Base-by-base conservation (phyloP, 2,888 invertebrate species). In the Hipparchia semele region DNA sequence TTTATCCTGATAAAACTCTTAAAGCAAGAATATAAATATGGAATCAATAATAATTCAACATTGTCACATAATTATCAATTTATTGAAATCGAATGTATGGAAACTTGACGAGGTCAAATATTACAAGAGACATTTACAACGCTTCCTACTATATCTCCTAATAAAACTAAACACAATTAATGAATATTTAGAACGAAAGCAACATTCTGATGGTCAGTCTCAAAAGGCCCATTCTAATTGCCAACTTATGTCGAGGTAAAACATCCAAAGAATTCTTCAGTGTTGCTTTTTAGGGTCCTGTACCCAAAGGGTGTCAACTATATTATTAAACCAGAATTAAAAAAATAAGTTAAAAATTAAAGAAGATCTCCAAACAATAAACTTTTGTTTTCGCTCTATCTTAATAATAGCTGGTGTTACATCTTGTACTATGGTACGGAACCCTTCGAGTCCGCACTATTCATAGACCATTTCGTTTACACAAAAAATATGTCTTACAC, bases 401-500 rank as follows among this genome's bases (percentile, higher is more conserved):
- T 23, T 39, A 39, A 39, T 39, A 39, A 39, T 39, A 39, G 1
- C 39, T 2, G 2, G 39, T 39, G 39, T 39, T 4, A 4, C 2
- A 39, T 39, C 39, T 39, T 39, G 39, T 39, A 39, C 39, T 4
- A 39, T 39, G 39, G 39, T 39, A 39, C 39, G 39, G 39, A 39
- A 39, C 39, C 39, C 39, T 39, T 39, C 39, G 39, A 5, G 39
- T 39, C 39, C 39, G 39, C 39, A 39, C 39, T 39, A 65, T 69
- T 72, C 58, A 60, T 67, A 39, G 68, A 72, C 59, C 65, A 13
- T 64, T 64, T 13, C 10, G 53, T 54, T 49, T 71, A 74, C 71
- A 71, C 71, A 71, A 54, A 60, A 73, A 71, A 60, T 71, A 60
- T 60, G 23, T 69, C 89, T 90, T 91, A 91, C 74, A 79, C 87